A percentile compares a stretch with the other conserved stretches of the same genome.
Evolutionary conservation across 2,113 vertebrate species (phyloP).

Genomic region (Hylia prasina): DNA sequence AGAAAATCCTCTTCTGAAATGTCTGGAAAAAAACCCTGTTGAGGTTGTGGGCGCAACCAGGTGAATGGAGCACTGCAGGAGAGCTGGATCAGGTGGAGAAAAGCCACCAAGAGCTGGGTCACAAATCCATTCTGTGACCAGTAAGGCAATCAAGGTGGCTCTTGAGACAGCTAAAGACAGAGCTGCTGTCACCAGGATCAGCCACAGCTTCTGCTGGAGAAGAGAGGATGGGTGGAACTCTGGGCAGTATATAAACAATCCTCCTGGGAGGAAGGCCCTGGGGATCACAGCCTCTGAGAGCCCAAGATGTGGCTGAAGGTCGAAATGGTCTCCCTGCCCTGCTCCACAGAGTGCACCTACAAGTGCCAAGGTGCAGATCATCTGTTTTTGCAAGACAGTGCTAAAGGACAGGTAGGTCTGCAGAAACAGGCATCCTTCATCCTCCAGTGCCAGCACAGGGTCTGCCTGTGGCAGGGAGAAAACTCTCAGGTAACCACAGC

Average conservation of each 20-base stretch:
- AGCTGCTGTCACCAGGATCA: not conserved
- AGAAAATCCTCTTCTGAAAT: not conserved
- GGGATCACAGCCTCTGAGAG: not conserved
- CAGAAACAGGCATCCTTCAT: not conserved
- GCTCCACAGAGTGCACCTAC: not conserved
- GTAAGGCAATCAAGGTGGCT: not conserved
- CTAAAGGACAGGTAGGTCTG: not conserved
- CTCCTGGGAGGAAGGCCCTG: not conserved
- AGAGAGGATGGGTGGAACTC: not conserved
- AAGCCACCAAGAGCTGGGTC: not conserved
- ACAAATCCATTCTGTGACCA: not conserved
- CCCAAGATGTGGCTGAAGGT: not conserved
- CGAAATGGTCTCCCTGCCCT: not conserved
- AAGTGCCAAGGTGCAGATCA: not conserved
- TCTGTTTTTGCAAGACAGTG: not conserved
- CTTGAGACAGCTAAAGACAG: not conserved
- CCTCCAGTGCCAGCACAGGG: not conserved
- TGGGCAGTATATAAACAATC: rapidly evolving
- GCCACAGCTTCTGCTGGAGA: not conserved
- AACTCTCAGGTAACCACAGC: not conserved
- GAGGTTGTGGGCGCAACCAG: not conserved
- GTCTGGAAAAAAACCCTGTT: rapidly evolving
- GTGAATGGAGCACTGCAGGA: not conserved
- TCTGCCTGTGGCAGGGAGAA: not conserved
- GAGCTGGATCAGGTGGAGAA: not conserved